Percentiles rank a stretch among this genome's conserved stretches.
Evolutionary conservation across 2,888 invertebrate genomes (phyloP).

Genomic region (Ischnus inquisitorius): DNA sequence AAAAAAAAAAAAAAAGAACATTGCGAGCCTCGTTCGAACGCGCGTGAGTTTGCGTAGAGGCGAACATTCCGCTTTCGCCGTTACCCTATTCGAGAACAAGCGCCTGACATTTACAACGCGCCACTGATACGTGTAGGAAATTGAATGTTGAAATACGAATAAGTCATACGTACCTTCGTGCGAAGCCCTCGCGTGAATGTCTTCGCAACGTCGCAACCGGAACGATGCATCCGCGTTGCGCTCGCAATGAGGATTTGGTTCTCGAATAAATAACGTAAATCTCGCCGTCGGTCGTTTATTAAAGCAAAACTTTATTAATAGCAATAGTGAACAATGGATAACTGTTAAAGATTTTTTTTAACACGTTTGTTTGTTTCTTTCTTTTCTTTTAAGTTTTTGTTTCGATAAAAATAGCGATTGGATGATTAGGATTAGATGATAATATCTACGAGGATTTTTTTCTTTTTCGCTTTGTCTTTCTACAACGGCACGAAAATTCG

Average conservation of each 20-base stretch:
- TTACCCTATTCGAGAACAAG: not conserved
- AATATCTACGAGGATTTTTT: slow-evolving; percentile 79
- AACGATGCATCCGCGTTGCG: not conserved
- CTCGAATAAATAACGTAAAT: slow-evolving; percentile 60
- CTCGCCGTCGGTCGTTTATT: slow-evolving; percentile 79
- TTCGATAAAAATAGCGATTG: slow-evolving; percentile 85
- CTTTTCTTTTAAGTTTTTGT: slow-evolving; percentile 77
- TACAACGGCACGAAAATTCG: slow-evolving; percentile 70
- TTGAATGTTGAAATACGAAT: slow-evolving; percentile 40
- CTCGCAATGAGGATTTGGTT: slow-evolving; percentile 23
- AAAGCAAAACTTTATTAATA: slow-evolving; percentile 85
- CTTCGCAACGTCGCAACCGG: not conserved
- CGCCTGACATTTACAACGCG: slow-evolving; percentile 39
- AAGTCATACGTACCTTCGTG: slow-evolving; percentile 33
- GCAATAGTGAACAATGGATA: slow-evolving; percentile 85
- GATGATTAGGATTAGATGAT: slow-evolving; percentile 82
- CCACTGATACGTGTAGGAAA: slow-evolving; percentile 22
- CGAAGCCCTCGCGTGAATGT: not conserved
- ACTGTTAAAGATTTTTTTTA: slow-evolving; percentile 83
- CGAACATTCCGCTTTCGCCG: slow-evolving; percentile 4
- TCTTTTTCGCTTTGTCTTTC: slow-evolving; percentile 68
- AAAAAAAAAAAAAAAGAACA: not conserved
- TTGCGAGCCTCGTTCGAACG: slow-evolving; percentile 35
- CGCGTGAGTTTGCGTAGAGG: slow-evolving; percentile 7
- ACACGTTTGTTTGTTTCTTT: slow-evolving; percentile 81